Conservation (phyloP, 2,797 vertebrate genomes). For the Avahi laniger region DNA sequence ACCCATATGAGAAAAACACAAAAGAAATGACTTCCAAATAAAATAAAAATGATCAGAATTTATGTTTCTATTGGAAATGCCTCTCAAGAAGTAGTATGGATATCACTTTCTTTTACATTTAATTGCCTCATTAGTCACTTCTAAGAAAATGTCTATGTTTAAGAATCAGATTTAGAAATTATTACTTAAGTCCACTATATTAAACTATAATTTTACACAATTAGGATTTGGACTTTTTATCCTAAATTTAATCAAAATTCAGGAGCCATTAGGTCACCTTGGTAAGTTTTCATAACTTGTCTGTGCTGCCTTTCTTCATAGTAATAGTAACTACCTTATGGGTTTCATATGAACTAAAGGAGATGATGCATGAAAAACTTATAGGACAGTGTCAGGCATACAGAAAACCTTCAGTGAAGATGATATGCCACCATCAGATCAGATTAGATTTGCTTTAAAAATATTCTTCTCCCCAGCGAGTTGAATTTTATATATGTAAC, state of each 20-base stretch:
- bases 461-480: not conserved
- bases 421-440: not conserved
- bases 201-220: slow-evolving; percentile 14
- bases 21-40: not conserved
- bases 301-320: not conserved
- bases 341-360: not conserved
- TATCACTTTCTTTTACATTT: slow-evolving; percentile 10
- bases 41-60: not conserved
- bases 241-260: not conserved
- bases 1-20: slow-evolving; percentile 28
- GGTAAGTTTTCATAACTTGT: not conserved
- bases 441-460: not conserved
- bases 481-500: not conserved
- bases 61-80: not conserved
- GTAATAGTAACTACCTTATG: not conserved
- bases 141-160: not conserved
- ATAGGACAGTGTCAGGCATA: not conserved
- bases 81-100: not conserved
- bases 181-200: not conserved
- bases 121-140: not conserved
- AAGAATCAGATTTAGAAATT: slow-evolving; percentile 8
- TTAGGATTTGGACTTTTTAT: not conserved
- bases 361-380: not conserved
- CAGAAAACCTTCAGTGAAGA: not conserved
- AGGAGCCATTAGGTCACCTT: not conserved